A percentile compares a stretch with the other conserved stretches of the same genome.
Evolutionary conservation across 2,113 vertebrate species (phyloP).

Genomic region (Oophaga pumilio): DNA sequence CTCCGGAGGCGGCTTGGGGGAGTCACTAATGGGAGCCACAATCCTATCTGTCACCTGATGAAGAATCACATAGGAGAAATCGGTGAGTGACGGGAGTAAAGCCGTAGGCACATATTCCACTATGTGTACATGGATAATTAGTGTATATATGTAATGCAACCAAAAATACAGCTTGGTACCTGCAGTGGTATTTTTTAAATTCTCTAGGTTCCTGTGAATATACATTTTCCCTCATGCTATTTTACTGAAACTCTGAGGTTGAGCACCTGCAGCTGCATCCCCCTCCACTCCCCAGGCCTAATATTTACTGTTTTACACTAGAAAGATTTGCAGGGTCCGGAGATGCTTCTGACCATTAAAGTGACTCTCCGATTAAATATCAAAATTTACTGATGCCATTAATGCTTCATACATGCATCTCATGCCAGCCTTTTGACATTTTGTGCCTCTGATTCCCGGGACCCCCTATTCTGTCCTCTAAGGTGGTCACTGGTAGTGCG

Average conservation of each 20-base stretch:
- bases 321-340: background rate
- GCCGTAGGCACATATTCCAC: background rate
- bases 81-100: background rate
- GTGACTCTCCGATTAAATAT: too few species aligned
- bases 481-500: too few species aligned
- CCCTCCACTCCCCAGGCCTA: background rate
- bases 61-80: background rate
- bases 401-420: too few species aligned
- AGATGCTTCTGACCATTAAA: background rate
- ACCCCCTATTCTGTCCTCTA: too few species aligned
- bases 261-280: background rate
- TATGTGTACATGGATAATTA: too few species aligned
- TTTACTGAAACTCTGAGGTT: background rate
- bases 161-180: too few species aligned
- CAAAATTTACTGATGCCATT: too few species aligned
- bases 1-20: constrained; percentile 86
- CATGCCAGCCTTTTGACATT: too few species aligned
- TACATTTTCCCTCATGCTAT: background rate
- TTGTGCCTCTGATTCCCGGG: too few species aligned
- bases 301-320: background rate
- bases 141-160: too few species aligned
- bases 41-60: constrained; percentile 80
- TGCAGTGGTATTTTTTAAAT: too few species aligned
- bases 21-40: constrained; percentile 85
- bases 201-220: too few species aligned